phyloP scores from a whole-genome alignment of 2,797 vertebrate species.

The Halcyon chelicuti region DNA sequence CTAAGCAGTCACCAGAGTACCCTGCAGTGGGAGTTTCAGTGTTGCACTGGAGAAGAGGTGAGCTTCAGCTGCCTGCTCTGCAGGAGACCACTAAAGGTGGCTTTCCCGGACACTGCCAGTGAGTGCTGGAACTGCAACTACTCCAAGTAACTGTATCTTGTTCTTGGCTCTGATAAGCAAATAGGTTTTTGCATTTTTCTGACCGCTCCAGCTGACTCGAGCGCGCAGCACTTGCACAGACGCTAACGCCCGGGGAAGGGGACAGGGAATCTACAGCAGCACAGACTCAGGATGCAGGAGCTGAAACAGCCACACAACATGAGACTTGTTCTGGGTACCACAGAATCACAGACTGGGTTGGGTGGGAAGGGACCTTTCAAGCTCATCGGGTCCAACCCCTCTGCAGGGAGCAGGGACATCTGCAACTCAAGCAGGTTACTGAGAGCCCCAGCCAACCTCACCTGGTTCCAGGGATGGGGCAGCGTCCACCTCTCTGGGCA shows the following conservation, averaged over 20 bases:
- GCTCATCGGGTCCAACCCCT: not conserved
- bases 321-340: not conserved
- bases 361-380: not conserved
- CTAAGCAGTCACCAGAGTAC: accelerated
- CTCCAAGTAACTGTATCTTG: not conserved
- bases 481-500: not conserved
- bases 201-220: not conserved
- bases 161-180: not conserved
- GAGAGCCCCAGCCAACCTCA: not conserved
- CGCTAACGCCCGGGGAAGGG: accelerated
- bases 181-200: not conserved
- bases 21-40: accelerated
- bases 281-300: not conserved
- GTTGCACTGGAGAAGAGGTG: accelerated
- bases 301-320: accelerated
- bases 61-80: not conserved
- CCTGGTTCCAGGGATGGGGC: not conserved
- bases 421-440: not conserved
- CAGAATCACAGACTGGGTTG: not conserved
- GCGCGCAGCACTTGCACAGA: accelerated
- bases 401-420: not conserved
- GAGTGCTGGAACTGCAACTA: not conserved
- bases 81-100: not conserved
- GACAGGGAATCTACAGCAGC: accelerated
- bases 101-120: not conserved